phyloP scores from a whole-genome alignment of 1,140 invertebrate species.

The Onthophagus taurus region DNA sequence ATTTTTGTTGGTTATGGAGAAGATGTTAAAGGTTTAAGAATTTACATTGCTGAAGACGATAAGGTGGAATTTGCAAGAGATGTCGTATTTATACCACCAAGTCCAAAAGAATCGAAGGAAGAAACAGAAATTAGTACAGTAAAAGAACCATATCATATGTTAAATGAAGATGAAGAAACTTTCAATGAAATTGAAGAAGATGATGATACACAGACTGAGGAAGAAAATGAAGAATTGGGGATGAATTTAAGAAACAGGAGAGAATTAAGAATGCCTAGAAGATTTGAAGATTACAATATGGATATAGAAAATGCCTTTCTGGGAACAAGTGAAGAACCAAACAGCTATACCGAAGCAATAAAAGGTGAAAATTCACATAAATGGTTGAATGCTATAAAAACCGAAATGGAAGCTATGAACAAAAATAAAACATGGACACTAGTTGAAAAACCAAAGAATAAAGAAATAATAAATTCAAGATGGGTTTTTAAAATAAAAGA shows the following conservation, averaged over 20 bases:
- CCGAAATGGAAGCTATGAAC: conserved; percentile 9
- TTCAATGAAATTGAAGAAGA: too few relatives aligned
- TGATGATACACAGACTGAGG: too few relatives aligned
- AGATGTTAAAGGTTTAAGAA: conserved; percentile 7
- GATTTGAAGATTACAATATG: conserved; percentile 8
- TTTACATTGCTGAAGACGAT: not conserved
- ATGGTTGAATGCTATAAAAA: conserved; percentile 6
- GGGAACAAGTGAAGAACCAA: too few relatives aligned
- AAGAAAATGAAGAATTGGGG: too few relatives aligned
- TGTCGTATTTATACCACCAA: too few relatives aligned
- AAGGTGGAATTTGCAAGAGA: conserved; percentile 10
- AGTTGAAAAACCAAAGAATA: conserved; percentile 6
- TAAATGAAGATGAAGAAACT: too few relatives aligned
- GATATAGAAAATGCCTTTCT: too few relatives aligned
- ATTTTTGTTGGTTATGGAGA: conserved; percentile 12
- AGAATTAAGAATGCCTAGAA: conserved; percentile 7
- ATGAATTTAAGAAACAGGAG: conserved; percentile 12
- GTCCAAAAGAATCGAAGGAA: too few relatives aligned
- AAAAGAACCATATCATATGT: too few relatives aligned
- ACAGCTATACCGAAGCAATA: too few relatives aligned
- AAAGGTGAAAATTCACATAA: not conserved
- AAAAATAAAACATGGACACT: conserved; percentile 12
- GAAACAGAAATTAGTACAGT: too few relatives aligned
- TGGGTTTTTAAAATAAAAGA: conserved; percentile 24
- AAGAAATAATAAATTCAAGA: not conserved